Conservation (phyloP, 1,140 invertebrate species). For the Orussus abietinus region DNA sequence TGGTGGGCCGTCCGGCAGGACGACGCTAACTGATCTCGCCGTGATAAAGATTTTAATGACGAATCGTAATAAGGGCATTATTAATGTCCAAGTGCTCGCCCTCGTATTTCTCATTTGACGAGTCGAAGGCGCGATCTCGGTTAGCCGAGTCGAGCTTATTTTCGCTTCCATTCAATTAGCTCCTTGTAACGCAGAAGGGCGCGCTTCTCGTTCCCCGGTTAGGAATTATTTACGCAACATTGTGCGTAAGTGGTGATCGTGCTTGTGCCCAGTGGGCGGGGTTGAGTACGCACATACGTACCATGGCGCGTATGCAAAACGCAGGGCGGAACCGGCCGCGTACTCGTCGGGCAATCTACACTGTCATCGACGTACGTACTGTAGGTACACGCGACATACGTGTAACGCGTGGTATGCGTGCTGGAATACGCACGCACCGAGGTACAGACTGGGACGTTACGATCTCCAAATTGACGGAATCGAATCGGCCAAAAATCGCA, state of each 20-base stretch:
- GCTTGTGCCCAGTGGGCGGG: not conserved
- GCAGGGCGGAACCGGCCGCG: constrained; percentile 34
- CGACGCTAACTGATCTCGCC: too few species aligned
- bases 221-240: constrained; percentile 1
- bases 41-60: too few species aligned
- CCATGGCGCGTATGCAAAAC: constrained; percentile 36
- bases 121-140: too few species aligned
- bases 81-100: too few species aligned
- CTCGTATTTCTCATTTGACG: too few species aligned
- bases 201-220: not conserved
- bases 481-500: too few species aligned
- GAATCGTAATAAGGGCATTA: too few species aligned
- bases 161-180: not conserved
- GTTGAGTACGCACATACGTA: too few species aligned
- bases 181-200: not conserved
- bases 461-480: too few species aligned
- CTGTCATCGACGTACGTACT: constrained; percentile 43
- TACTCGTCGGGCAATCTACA: constrained; percentile 30
- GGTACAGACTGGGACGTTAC: too few species aligned
- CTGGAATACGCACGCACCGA: constrained; percentile 19
- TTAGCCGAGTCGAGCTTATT: not conserved
- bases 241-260: not conserved
- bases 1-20: too few species aligned
- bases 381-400: constrained; percentile 30
- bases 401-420: constrained; percentile 19